Conservation (phyloP, 2,113 vertebrate genomes). For the Rostratula benghalensis region DNA sequence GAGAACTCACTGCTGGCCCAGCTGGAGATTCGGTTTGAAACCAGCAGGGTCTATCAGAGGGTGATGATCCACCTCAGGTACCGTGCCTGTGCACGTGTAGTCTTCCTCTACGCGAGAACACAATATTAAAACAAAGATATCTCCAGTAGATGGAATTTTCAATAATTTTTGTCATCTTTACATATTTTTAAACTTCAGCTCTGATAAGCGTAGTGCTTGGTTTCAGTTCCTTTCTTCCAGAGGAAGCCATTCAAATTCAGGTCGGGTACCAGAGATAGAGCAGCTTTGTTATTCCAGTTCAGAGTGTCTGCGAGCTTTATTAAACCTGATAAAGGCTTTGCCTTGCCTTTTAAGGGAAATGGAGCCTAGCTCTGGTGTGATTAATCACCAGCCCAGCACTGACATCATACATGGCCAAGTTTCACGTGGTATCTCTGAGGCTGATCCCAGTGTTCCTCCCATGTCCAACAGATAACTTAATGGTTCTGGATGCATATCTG, state of each 20-base stretch:
- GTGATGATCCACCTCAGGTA: neutral
- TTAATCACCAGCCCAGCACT: neutral
- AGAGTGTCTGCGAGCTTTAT: neutral
- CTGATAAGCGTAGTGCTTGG: neutral
- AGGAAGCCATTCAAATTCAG: neutral
- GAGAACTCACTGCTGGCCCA: neutral
- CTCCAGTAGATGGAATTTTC: neutral
- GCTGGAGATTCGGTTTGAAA: neutral
- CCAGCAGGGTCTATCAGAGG: neutral
- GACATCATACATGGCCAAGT: neutral
- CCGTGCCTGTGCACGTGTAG: neutral
- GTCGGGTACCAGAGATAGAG: neutral
- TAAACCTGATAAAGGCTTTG: constrained; percentile 11
- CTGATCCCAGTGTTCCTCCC: neutral
- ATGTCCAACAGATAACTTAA: neutral
- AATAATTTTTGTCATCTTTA: neutral
- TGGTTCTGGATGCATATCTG: neutral
- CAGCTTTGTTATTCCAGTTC: neutral
- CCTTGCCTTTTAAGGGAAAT: constrained; percentile 3
- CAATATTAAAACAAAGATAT: neutral
- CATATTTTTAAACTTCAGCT: neutral
- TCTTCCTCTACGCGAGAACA: neutral
- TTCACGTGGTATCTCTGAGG: neutral
- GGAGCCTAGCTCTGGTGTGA: neutral
- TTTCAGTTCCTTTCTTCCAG: neutral